These are phyloP conservation scores for Adelphocoris suturalis DNA, from an alignment of 2,888 invertebrate species.

Conservation along the genomic window DNA sequence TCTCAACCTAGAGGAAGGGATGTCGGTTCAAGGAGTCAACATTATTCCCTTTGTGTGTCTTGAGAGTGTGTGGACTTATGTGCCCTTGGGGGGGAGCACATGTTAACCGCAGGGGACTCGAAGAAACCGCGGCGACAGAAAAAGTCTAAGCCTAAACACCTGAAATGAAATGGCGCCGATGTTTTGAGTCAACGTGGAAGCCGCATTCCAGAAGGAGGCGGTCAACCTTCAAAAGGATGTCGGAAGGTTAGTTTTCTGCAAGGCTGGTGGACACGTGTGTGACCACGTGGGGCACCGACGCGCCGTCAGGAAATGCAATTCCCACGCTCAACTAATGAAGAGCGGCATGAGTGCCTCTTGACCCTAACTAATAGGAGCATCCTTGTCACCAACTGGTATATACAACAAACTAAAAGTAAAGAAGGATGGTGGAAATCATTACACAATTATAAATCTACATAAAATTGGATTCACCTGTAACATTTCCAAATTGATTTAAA, in stretches of 20 bases:
- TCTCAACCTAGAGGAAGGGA: too few species aligned
- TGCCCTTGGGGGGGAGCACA: neutral
- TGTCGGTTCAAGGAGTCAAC: too few species aligned
- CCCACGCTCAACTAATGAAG: neutral
- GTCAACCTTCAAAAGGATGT: constrained; percentile 28
- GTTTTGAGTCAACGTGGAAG: constrained; percentile 2
- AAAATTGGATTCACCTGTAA: too few species aligned
- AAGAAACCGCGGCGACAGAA: neutral
- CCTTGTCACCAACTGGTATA: neutral
- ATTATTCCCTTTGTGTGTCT: neutral
- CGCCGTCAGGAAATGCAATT: neutral
- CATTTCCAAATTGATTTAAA: too few species aligned
- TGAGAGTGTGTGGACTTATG: neutral
- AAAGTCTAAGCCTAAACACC: constrained; percentile 14
- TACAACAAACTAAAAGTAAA: too few species aligned
- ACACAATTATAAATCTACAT: too few species aligned
- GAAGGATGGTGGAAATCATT: too few species aligned
- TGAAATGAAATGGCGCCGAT: constrained; percentile 39
- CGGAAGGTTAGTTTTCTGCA: neutral
- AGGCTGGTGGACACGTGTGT: neutral
- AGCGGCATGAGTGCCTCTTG: neutral
- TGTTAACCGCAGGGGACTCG: neutral
- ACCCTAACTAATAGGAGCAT: neutral
- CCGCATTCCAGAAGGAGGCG: constrained; percentile 15
- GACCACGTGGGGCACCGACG: neutral